A percentile compares a stretch with the other conserved stretches of the same genome.
These are phyloP conservation scores for Calidris pugnax DNA, from an alignment of 2,113 vertebrate species.

Conservation along the genomic window DNA sequence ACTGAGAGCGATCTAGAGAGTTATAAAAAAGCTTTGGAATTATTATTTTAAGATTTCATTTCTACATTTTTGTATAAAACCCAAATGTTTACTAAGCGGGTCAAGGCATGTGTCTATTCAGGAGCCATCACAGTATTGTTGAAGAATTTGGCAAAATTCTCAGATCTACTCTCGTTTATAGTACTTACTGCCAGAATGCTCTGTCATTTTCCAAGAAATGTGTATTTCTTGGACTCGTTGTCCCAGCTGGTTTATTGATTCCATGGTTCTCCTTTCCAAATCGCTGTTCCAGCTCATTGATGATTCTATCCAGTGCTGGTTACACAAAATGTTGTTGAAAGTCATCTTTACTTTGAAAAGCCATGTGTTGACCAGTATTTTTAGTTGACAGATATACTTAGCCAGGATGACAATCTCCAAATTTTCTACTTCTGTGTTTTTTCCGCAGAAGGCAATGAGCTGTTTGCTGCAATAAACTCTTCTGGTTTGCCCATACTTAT, in stretches of 20 bases:
- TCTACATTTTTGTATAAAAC: constrained; percentile 1
- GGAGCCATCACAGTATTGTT: constrained; percentile 22
- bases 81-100: constrained; percentile 37
- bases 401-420: constrained; percentile 59
- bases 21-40: neutral
- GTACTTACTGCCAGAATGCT: constrained; percentile 50
- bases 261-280: constrained; percentile 56
- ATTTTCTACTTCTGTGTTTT: constrained; percentile 52
- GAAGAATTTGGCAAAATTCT: constrained; percentile 28
- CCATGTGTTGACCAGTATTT: constrained; percentile 61
- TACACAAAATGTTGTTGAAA: constrained; percentile 38
- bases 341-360: constrained; percentile 61
- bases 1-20: neutral
- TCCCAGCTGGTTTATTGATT: constrained; percentile 60
- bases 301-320: constrained; percentile 21
- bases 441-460: constrained; percentile 60
- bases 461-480: constrained; percentile 63
- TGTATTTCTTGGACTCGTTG: constrained; percentile 51
- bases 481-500: constrained; percentile 61
- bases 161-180: constrained; percentile 21
- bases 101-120: constrained; percentile 13
- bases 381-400: constrained; percentile 49
- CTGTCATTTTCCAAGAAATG: constrained; percentile 72
- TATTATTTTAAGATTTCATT: constrained; percentile 27
- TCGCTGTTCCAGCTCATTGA: constrained; percentile 62